Evolutionary conservation across 2,888 invertebrate genomes (phyloP).

Genomic region (Luperina nickerlii): DNA sequence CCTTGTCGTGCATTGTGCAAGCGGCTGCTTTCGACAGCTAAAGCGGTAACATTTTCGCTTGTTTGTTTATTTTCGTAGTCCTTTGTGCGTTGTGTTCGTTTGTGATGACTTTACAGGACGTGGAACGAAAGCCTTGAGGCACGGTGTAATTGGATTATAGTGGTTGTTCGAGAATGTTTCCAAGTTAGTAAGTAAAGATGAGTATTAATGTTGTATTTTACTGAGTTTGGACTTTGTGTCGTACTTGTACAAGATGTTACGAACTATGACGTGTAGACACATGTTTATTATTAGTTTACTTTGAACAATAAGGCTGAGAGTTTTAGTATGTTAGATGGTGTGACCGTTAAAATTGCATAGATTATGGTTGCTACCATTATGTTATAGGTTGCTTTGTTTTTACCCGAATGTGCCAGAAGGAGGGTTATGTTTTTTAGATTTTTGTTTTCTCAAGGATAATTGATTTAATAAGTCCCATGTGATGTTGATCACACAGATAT

Average conservation of each 20-base stretch:
- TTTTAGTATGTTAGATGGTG: not conserved
- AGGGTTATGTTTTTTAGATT: no score
- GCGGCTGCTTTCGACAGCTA: conserved; percentile 76
- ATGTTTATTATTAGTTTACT: conserved; percentile 28
- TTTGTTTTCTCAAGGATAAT: not conserved
- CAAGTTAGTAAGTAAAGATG: conserved; percentile 46
- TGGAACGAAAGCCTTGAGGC: conserved; percentile 61
- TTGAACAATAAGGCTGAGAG: conserved; percentile 6
- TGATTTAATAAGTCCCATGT: no score
- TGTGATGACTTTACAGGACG: conserved; percentile 64
- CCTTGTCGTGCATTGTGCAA: conserved; percentile 71
- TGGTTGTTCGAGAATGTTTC: conserved; percentile 42
- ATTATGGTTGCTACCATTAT: not conserved
- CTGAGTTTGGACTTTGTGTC: conserved; percentile 43
- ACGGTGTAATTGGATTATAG: conserved; percentile 62
- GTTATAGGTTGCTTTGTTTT: not conserved
- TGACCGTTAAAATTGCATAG: not conserved
- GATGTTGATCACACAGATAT: not conserved
- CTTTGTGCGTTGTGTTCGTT: conserved; percentile 64
- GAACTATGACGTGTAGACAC: conserved; percentile 13
- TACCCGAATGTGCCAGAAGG: no score
- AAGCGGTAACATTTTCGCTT: conserved; percentile 72
- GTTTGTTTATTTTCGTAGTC: conserved; percentile 71
- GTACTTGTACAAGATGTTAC: conserved; percentile 31
- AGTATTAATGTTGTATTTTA: conserved; percentile 49